Evolutionary conservation across 2,113 vertebrate genomes (phyloP).

Genomic region (Forbesichthys papilliferus): DNA sequence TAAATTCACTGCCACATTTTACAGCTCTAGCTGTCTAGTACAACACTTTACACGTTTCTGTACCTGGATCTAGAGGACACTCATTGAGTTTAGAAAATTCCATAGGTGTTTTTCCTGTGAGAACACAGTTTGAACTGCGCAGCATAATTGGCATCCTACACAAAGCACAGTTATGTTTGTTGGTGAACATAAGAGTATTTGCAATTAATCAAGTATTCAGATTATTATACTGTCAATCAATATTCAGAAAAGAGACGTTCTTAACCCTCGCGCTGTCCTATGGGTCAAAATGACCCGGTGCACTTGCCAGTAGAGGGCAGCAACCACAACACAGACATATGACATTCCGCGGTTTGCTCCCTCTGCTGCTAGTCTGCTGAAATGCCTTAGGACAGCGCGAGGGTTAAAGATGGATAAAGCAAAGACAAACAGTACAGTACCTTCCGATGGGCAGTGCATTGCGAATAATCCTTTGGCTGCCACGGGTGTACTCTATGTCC

Average conservation of each 20-base stretch:
- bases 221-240: no score
- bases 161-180: constrained; percentile 29
- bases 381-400: no score
- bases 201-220: no score
- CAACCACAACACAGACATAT: no score
- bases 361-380: no score
- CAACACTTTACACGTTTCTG: neutral
- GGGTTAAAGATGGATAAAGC: neutral
- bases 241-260: neutral
- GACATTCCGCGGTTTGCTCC: no score
- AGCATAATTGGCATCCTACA: constrained; percentile 98
- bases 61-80: constrained; percentile 96
- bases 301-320: no score
- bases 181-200: neutral
- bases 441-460: constrained; percentile 94
- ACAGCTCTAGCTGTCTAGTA: neutral
- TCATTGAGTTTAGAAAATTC: constrained; percentile 97
- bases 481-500: constrained; percentile 95
- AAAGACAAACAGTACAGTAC: constrained; percentile 61
- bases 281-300: no score
- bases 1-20: neutral
- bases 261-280: no score
- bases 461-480: constrained; percentile 97
- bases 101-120: constrained; percentile 91
- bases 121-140: constrained; percentile 95